Evolutionary conservation across 2,113 vertebrate genomes (phyloP).

Genomic region (Alces alces): DNA sequence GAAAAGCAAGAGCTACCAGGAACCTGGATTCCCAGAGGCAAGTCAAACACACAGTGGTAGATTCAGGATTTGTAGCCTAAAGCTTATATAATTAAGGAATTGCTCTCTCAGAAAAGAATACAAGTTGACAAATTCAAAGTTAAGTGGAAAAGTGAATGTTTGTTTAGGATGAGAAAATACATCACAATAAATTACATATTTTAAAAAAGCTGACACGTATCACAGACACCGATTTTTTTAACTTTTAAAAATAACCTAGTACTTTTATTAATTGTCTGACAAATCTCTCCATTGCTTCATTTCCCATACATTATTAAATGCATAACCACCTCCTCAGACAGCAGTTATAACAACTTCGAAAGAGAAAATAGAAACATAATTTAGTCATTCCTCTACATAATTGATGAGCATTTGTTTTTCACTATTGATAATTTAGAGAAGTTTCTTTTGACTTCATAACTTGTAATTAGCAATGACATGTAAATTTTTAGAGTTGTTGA

Average conservation of each 20-base stretch:
- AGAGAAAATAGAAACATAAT: not conserved
- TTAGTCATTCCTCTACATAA: not conserved
- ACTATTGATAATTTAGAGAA: slow-evolving; percentile 25
- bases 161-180: slow-evolving; percentile 35
- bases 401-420: not conserved
- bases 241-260: not conserved
- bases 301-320: slow-evolving; percentile 18
- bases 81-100: not conserved
- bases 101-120: not conserved
- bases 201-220: not conserved
- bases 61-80: not conserved
- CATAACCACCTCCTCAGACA: not conserved
- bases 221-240: not conserved
- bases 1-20: not conserved
- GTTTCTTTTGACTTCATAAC: slow-evolving; percentile 3
- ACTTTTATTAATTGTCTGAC: slow-evolving; percentile 1
- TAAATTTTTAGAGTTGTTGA: not conserved
- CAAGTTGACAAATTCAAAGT: not conserved
- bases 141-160: not conserved
- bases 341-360: not conserved
- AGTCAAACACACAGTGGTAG: not conserved
- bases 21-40: not conserved
- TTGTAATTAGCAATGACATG: not conserved
- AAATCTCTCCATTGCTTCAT: not conserved
- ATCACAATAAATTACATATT: not conserved